A percentile compares a stretch with the other conserved stretches of the same genome.
Conservation (phyloP, 2,888 invertebrate genomes). For the Lymantria dispar region DNA sequence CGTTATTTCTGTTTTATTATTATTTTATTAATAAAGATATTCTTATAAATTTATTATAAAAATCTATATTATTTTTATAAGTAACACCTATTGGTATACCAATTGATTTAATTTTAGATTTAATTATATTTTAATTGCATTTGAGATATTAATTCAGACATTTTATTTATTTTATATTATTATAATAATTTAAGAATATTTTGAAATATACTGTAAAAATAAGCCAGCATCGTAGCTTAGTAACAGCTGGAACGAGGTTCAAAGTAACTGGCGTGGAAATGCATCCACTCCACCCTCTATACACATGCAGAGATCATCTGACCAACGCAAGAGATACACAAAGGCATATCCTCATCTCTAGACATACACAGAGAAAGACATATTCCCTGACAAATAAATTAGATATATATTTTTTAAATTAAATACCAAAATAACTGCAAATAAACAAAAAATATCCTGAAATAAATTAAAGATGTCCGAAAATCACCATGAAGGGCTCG, state of each 20-base stretch:
- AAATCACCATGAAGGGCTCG: too few relatives aligned
- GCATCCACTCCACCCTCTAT: constrained; percentile 23
- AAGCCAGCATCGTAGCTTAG: constrained; percentile 47
- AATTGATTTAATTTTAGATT: background rate
- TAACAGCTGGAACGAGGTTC: constrained; percentile 68
- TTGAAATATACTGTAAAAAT: constrained; percentile 29
- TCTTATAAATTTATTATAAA: background rate
- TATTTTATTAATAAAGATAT: background rate
- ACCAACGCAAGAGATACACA: constrained; percentile 1
- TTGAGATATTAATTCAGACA: too few relatives aligned
- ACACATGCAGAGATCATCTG: constrained; percentile 10
- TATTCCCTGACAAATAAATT: too few relatives aligned
- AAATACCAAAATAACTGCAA: too few relatives aligned
- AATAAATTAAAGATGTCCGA: too few relatives aligned
- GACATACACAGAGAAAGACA: background rate
- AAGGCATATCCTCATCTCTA: background rate
- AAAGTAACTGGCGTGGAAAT: constrained; percentile 51
- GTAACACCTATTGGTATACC: background rate
- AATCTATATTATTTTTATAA: background rate
- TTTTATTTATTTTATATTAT: too few relatives aligned
- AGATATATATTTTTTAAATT: too few relatives aligned
- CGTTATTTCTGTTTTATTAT: too few relatives aligned
- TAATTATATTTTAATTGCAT: too few relatives aligned
- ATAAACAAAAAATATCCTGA: too few relatives aligned
- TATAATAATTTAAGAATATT: background rate